These are phyloP conservation scores for Chloromyia formosa DNA, from an alignment of 2,888 invertebrate genomes.

Conservation along the genomic window DNA sequence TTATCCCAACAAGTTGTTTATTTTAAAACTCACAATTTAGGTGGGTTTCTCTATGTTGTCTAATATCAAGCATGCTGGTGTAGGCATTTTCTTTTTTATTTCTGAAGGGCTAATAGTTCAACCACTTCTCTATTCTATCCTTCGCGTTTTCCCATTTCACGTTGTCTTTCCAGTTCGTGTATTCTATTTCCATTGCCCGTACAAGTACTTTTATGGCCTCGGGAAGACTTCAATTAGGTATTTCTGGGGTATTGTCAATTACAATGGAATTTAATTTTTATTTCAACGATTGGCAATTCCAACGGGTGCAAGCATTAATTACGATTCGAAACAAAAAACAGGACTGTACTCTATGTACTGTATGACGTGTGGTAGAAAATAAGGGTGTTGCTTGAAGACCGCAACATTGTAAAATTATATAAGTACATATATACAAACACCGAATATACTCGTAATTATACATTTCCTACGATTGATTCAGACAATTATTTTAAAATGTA, in stretches of 20 bases:
- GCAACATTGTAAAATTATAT: too few species aligned
- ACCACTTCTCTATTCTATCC: slow-evolving; percentile 11
- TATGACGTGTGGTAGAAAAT: too few species aligned
- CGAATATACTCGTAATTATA: too few species aligned
- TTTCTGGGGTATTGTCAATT: slow-evolving; percentile 25
- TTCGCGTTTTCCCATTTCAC: slow-evolving; percentile 25
- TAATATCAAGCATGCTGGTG: neutral
- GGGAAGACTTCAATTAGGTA: slow-evolving; percentile 28
- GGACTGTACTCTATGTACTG: too few species aligned
- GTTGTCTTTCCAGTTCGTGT: slow-evolving; percentile 25
- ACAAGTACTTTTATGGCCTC: slow-evolving; percentile 36
- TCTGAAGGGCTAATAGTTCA: slow-evolving; percentile 29
- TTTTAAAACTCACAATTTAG: too few species aligned
- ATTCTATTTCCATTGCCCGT: slow-evolving; percentile 32
- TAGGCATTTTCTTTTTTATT: neutral
- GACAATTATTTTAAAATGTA: too few species aligned
- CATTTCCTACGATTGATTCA: too few species aligned
- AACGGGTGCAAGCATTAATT: neutral
- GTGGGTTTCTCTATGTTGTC: too few species aligned
- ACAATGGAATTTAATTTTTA: slow-evolving; percentile 36
- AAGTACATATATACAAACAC: too few species aligned
- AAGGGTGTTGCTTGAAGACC: too few species aligned
- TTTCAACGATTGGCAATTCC: slow-evolving; percentile 20
- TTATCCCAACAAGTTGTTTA: too few species aligned
- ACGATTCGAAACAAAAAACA: neutral